Conservation (phyloP, 2,888 invertebrate species). For the Rhagium mordax region DNA sequence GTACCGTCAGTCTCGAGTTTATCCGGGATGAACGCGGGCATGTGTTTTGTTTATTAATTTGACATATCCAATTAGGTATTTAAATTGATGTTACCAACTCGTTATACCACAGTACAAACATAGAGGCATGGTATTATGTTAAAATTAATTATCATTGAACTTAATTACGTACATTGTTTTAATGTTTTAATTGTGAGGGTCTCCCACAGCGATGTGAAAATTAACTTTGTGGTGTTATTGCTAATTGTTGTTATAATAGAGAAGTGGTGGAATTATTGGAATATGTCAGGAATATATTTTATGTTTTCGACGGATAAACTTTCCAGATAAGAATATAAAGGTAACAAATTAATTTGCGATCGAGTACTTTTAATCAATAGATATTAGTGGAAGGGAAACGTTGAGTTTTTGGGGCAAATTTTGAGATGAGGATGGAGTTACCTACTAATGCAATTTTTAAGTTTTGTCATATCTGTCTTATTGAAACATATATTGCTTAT, state of each 20-base stretch:
- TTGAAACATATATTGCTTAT: too few species aligned
- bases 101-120: conserved; percentile 3
- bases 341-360: background rate
- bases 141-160: background rate
- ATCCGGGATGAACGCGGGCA: conserved; percentile 11
- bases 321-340: background rate
- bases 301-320: background rate
- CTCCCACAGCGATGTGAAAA: background rate
- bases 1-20: background rate
- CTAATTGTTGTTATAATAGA: background rate
- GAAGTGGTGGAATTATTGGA: background rate
- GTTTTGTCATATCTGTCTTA: too few species aligned
- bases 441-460: too few species aligned
- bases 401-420: too few species aligned
- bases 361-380: too few species aligned
- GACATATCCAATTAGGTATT: conserved; percentile 10
- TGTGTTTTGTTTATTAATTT: conserved; percentile 4
- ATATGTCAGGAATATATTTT: background rate
- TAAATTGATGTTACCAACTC: conserved; percentile 6
- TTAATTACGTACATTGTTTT: conserved; percentile 9
- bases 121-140: background rate
- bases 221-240: background rate
- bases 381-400: too few species aligned
- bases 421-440: too few species aligned
- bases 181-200: background rate